phyloP scores from a whole-genome alignment of 2,888 invertebrate genomes.

The Cybosia mesomella region DNA sequence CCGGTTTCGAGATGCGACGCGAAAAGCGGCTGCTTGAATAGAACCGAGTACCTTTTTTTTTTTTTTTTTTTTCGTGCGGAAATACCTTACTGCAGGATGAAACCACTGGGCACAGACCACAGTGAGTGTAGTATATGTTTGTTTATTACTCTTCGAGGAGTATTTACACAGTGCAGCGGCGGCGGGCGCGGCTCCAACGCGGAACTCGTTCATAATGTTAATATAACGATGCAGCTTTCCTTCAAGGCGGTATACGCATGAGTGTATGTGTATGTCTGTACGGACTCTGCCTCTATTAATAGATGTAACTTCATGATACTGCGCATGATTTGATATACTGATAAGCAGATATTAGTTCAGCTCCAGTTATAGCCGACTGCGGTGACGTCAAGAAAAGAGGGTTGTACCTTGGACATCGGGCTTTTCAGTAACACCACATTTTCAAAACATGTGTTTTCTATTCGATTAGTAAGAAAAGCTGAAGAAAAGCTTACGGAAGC shows the following conservation, averaged over 20 bases:
- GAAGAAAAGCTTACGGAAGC: too few relatives aligned
- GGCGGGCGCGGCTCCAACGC: conserved; percentile 57
- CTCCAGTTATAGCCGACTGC: neutral
- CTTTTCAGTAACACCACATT: too few relatives aligned
- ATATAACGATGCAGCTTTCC: conserved; percentile 33
- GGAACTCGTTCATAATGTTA: conserved; percentile 45
- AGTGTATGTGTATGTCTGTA: neutral
- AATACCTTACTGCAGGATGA: neutral
- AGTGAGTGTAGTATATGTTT: conserved; percentile 19
- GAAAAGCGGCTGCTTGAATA: too few relatives aligned
- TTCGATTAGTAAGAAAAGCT: too few relatives aligned
- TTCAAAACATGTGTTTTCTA: too few relatives aligned
- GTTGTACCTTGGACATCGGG: neutral
- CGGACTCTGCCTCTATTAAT: conserved; percentile 18
- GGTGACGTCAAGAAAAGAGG: neutral
- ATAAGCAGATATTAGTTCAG: neutral
- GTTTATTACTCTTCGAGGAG: conserved; percentile 32
- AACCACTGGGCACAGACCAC: neutral
- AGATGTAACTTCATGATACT: conserved; percentile 12
- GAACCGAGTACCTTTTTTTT: too few relatives aligned
- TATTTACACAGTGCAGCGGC: conserved; percentile 19
- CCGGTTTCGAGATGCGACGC: too few relatives aligned
- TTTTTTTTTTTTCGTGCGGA: too few relatives aligned
- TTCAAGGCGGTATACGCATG: neutral
- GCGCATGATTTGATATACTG: conserved; percentile 5